These are phyloP conservation scores for Camponotus floridanus DNA, from an alignment of 1,140 invertebrate species.

Conservation along the genomic window DNA sequence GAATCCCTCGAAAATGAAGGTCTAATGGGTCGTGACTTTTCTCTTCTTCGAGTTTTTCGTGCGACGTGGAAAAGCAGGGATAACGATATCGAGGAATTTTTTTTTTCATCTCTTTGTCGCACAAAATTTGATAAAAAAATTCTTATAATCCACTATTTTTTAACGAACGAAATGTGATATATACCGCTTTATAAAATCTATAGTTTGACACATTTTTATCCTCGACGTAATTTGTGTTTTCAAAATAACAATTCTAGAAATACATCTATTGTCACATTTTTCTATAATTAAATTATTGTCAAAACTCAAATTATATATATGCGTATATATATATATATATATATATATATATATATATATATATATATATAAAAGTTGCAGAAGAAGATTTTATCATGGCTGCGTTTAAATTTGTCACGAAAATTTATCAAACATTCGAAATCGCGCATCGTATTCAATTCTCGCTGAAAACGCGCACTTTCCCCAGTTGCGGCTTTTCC, in stretches of 20 bases:
- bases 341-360: too few species aligned
- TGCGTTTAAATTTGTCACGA: conserved; percentile 1
- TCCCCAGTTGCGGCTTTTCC: conserved; percentile 54
- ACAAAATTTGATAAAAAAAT: conserved; percentile 7
- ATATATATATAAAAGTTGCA: not conserved
- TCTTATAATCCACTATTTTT: conserved; percentile 13
- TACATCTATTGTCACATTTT: not conserved
- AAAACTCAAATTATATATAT: not conserved
- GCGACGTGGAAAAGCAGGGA: not conserved
- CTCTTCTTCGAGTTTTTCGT: conserved; percentile 27
- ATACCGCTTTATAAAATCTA: not conserved
- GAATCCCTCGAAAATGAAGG: conserved; percentile 46
- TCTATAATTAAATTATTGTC: not conserved
- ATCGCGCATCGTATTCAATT: conserved; percentile 30
- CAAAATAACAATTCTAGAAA: not conserved
- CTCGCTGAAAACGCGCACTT: conserved; percentile 16
- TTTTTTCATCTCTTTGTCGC: not conserved
- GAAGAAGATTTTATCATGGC: not conserved
- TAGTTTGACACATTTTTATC: not conserved
- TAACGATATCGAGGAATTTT: conserved; percentile 5
- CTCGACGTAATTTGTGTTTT: not conserved
- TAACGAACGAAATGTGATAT: not conserved
- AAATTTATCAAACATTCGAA: conserved; percentile 18
- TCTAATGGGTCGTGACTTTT: conserved; percentile 56
- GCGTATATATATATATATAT: too few species aligned